phyloP scores from a whole-genome alignment of 2,888 invertebrate species.

The Tenthredo mesomela region DNA sequence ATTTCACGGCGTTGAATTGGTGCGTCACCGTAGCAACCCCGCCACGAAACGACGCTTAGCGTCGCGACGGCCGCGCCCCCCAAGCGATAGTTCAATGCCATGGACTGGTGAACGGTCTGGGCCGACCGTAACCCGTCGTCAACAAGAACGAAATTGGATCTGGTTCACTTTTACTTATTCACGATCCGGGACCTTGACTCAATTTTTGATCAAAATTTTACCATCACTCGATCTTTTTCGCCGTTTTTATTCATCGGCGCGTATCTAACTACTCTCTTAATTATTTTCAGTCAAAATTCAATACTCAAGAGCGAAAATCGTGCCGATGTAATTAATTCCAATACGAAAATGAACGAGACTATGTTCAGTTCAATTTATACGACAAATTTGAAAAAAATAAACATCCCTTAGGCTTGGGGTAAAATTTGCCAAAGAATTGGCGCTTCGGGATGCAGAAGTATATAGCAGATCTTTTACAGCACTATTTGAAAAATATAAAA shows the following conservation, averaged over 20 bases:
- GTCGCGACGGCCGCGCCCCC: slow-evolving; percentile 35
- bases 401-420: not conserved
- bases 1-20: slow-evolving; percentile 1
- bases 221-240: too few relatives aligned
- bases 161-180: slow-evolving; percentile 57
- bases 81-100: slow-evolving; percentile 52
- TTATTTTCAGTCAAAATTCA: not conserved
- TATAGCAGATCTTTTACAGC: not conserved
- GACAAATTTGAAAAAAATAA: not conserved
- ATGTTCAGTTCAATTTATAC: not conserved
- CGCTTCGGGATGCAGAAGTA: not conserved
- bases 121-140: not conserved
- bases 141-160: slow-evolving; percentile 35
- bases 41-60: slow-evolving; percentile 21
- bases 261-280: not conserved
- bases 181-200: slow-evolving; percentile 62
- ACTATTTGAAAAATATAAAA: not conserved
- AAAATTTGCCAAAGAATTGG: not conserved
- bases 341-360: not conserved
- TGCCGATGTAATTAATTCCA: not conserved
- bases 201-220: slow-evolving; percentile 55
- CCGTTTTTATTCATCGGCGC: not conserved
- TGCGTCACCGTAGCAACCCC: slow-evolving; percentile 46
- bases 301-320: not conserved
- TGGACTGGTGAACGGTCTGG: slow-evolving; percentile 33